Evolutionary conservation across 2,797 vertebrate genomes (phyloP), one percentile per base, ranked within the genome.

Genomic region (Acanthiza pusilla): DNA sequence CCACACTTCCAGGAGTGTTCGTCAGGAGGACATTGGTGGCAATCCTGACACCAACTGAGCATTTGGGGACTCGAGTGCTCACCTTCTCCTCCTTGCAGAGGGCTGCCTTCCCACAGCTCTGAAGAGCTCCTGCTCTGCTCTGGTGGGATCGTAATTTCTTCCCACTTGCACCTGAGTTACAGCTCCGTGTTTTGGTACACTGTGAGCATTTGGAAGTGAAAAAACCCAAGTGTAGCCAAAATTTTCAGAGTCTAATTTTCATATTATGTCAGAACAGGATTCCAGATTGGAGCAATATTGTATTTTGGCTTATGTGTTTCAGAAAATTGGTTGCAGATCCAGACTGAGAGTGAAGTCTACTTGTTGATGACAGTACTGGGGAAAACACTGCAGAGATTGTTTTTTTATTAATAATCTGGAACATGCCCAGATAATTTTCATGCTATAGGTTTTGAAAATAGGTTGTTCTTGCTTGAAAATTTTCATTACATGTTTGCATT

Each of bases 261-360:
- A 26, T 93, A 96, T 94, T 94, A 96, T 92, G 93, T 94, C 91
- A 86, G 94, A 91, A 93, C 94, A 94, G 76, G 86, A 80, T 94
- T 91, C 93, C 91, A 95, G 83, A 87, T 91, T 95, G 95, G 83
- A 95, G 68, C 77, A 93, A 89, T 96, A 93, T 90, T 93, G 65
- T 91, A 45, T 90, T 95, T 91, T 96, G 89, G 85, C 94, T 68
- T 90, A 63, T 15, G 53, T 57, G 65, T 86, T 95, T 91, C 65
- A 91, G 88, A 94, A 96, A 96, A 95, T 94, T 94, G 91, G 85
- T 93, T 94, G 30, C 96, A 96, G 94, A 93, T 70, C 76, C 83
- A 74, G 60, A 73, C 48, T 76, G 92, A 66, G 66, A 88, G 70
- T 42, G 62, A 92, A 72, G 34, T 82, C 92, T 81, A 61, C 57